A percentile compares a stretch with the other conserved stretches of the same genome.
phyloP scores from a whole-genome alignment of 2,113 vertebrate species.

The Gavialis gangeticus region DNA sequence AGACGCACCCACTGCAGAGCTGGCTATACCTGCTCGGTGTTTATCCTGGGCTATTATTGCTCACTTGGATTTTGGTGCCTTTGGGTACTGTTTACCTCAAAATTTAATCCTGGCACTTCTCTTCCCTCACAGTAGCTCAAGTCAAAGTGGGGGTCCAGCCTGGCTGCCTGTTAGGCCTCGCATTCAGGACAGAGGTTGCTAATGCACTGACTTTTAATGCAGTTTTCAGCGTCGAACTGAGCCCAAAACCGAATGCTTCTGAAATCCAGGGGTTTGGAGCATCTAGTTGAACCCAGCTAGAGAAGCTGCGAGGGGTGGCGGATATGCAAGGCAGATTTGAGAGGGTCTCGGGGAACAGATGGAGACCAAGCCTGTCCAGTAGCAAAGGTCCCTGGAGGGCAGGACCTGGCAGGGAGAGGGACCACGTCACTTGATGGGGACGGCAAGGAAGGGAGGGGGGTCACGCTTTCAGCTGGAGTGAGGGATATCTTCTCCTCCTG shows the following conservation, averaged over 20 bases:
- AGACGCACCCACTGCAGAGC: not conserved
- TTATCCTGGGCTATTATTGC: not conserved
- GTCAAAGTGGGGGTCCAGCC: not conserved
- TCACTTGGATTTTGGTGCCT: conserved; percentile 9
- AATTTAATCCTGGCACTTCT: not conserved
- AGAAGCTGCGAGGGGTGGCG: no score
- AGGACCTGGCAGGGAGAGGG: not conserved
- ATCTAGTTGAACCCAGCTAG: not conserved
- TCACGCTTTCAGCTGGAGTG: not conserved
- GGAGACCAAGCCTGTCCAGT: not conserved
- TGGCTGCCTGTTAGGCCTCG: not conserved
- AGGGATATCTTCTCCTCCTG: not conserved
- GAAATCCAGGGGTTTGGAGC: not conserved
- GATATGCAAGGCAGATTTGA: no score
- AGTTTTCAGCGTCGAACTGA: not conserved
- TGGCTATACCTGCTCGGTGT: not conserved
- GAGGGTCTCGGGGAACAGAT: not conserved
- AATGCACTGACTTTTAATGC: not conserved
- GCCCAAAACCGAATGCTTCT: not conserved
- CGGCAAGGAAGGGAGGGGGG: not conserved
- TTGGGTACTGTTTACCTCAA: not conserved
- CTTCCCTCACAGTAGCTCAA: not conserved
- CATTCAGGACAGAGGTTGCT: not conserved
- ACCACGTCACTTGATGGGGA: not conserved
- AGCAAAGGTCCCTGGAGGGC: not conserved